phyloP scores from a whole-genome alignment of 2,888 invertebrate species.

The Agrotis exclamationis region DNA sequence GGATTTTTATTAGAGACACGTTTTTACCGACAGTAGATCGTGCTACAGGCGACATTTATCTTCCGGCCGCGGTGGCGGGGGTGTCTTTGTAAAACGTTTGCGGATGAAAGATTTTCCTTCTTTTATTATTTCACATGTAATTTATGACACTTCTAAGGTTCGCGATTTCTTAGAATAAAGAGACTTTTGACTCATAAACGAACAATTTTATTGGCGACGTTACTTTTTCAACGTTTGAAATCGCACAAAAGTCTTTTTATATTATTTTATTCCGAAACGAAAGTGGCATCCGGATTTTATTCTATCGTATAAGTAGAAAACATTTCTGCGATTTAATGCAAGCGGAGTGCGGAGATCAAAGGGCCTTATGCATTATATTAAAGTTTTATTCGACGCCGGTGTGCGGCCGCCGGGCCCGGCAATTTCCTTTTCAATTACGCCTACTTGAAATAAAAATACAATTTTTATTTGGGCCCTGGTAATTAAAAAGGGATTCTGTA shows the following conservation, averaged over 20 bases:
- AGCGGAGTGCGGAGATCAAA: conserved; percentile 89
- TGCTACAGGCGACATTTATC: conserved; percentile 86
- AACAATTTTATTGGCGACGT: conserved; percentile 70
- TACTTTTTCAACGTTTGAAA: conserved; percentile 62
- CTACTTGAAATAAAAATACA: conserved; percentile 91
- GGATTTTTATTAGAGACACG: conserved; percentile 82
- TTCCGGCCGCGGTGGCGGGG: conserved; percentile 73
- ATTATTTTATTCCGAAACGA: conserved; percentile 55
- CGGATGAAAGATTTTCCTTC: conserved; percentile 85
- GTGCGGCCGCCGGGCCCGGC: conserved; percentile 82
- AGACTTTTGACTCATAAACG: conserved; percentile 74
- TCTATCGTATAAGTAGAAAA: conserved; percentile 74
- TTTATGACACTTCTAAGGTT: conserved; percentile 84
- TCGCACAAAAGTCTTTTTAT: conserved; percentile 56
- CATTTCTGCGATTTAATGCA: conserved; percentile 85
- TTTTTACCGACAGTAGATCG: conserved; percentile 82
- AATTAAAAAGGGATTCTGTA: conserved; percentile 91
- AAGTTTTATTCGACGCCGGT: conserved; percentile 88
- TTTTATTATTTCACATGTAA: conserved; percentile 88
- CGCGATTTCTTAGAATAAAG: conserved; percentile 72
- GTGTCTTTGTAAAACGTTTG: conserved; percentile 87
- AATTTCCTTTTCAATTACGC: conserved; percentile 91
- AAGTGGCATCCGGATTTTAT: conserved; percentile 66
- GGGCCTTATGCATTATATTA: conserved; percentile 90
- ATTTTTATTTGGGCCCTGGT: conserved; percentile 90